Evolutionary conservation across 2,113 vertebrate genomes (phyloP), one percentile per base, ranked within the genome.

Genomic region (Burhinus bistriatus): DNA sequence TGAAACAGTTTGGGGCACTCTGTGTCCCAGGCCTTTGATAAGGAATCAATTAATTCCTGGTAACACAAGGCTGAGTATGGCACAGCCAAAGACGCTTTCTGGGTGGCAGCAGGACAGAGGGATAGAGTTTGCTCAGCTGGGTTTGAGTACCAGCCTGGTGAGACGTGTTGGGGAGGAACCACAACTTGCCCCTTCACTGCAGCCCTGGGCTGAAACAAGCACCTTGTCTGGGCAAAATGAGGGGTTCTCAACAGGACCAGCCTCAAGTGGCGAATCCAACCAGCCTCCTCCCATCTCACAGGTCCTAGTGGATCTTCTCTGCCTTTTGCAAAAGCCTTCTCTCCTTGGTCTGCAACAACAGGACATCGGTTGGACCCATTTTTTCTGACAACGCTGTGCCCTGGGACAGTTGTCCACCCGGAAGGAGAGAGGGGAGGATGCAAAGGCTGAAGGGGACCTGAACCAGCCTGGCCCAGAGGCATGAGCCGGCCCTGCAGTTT

Each of bases 1-100:
- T 2, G 0, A 14, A 38, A 38, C 0, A 0, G 11, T 7, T 5
- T 18, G 42, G 61, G 44, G 30, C 18, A 6, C 57, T n/a, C 51
- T 17, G 0, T 0, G 6, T 11, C 34, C 55, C n/a, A 26, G 17
- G 61, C 13, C 38, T 44, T 13, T 47, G 52, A 26, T 1, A 2
- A 59, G 47, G 47, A 75, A 95, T 42, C 42, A 14, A 1, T 26
- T 29, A n/a, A 40, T 23, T 70, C 16, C 61, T 29, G 25, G 25
- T 19, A 32, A 32, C 30, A 55, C 34, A 23, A 32, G 71, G 34
- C 57, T 42, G 44, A 68, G 85, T 6, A 2, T 2, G 21, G 58
- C 90, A 55, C 38, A 34, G 57, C 27, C 82, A 45, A 22, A 71
- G 82, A 36, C 20, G 44, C 69, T 47, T 32, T 44, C 26, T 42